Evolutionary conservation across 2,113 vertebrate genomes (phyloP).

Genomic region (Phalacrocorax aristotelis): DNA sequence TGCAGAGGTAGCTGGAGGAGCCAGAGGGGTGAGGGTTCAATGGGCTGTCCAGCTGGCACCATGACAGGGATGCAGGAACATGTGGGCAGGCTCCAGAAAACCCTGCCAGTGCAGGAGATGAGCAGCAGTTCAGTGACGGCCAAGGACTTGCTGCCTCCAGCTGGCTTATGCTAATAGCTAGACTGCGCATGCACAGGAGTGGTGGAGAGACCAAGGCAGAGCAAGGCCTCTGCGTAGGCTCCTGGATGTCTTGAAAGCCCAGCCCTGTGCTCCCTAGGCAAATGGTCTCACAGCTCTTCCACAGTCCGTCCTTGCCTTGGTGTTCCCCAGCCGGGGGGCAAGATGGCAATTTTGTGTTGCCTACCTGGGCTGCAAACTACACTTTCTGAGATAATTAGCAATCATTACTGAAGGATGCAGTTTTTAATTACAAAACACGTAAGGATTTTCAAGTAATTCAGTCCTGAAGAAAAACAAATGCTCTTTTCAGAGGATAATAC

Average conservation of each 20-base stretch:
- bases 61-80: not conserved
- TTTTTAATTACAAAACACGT: not conserved
- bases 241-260: not conserved
- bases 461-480: not conserved
- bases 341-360: rapidly evolving
- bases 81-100: not conserved
- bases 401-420: not conserved
- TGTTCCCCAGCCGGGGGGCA: not conserved
- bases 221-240: not conserved
- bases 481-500: not conserved
- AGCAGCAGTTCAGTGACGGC: not conserved
- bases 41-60: not conserved
- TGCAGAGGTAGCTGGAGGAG: not conserved
- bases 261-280: rapidly evolving
- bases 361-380: not conserved
- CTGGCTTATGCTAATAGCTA: not conserved
- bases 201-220: not conserved
- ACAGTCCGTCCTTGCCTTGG: not conserved
- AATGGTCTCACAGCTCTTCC: not conserved
- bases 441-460: not conserved
- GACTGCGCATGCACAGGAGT: not conserved
- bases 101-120: not conserved
- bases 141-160: not conserved
- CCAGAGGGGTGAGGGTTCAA: not conserved
- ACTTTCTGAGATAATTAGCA: not conserved